A percentile compares a stretch with the other conserved stretches of the same genome.
Conservation (phyloP, 1,140 invertebrate species). For the Pinna nobilis region DNA sequence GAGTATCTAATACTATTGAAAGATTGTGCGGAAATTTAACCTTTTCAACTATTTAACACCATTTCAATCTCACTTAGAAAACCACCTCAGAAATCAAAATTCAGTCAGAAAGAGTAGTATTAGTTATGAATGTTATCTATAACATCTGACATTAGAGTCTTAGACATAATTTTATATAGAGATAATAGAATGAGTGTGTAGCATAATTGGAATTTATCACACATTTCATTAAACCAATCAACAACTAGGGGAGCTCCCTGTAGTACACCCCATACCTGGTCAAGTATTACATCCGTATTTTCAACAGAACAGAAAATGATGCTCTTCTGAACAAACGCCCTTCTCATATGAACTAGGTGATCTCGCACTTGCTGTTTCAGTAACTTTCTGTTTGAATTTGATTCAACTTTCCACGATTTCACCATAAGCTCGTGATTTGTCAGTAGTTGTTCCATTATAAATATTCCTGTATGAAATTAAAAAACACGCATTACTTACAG, state of each 20-base stretch:
- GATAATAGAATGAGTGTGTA: too few species aligned
- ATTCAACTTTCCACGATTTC: slow-evolving; percentile 61
- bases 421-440: slow-evolving; percentile 63
- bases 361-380: slow-evolving; percentile 51
- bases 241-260: neutral
- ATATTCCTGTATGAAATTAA: slow-evolving; percentile 56
- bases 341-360: slow-evolving; percentile 65
- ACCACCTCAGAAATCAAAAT: neutral
- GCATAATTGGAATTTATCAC: too few species aligned
- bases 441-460: slow-evolving; percentile 61
- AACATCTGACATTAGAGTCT: too few species aligned
- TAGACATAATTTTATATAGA: too few species aligned
- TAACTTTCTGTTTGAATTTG: neutral
- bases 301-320: slow-evolving; percentile 59
- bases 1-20: too few species aligned
- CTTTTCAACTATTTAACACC: too few species aligned
- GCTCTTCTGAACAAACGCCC: slow-evolving; percentile 61
- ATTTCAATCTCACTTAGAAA: too few species aligned
- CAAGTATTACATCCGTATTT: slow-evolving; percentile 55
- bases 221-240: too few species aligned
- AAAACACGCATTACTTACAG: too few species aligned
- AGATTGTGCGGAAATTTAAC: too few species aligned
- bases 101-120: neutral
- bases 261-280: slow-evolving; percentile 62
- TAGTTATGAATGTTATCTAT: too few species aligned